Percentiles rank a stretch among this genome's conserved stretches.
Evolutionary conservation across 2,888 invertebrate genomes (phyloP).

Genomic region (Coenonympha arcania): DNA sequence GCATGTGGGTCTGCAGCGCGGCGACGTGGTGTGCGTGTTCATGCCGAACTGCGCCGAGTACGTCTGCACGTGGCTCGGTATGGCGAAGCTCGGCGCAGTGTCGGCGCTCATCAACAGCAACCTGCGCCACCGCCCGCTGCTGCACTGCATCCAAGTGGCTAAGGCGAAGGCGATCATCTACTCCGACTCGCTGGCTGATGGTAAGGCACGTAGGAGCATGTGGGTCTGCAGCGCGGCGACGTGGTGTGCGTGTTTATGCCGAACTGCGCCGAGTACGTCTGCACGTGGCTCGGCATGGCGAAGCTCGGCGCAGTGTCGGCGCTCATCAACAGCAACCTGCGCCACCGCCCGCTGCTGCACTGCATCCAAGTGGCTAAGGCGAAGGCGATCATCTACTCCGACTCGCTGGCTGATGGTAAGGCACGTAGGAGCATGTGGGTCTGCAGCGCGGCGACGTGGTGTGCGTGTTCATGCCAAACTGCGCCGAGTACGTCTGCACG

Average conservation of each 20-base stretch:
- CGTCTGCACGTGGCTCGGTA: constrained; percentile 91
- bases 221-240: too few species aligned
- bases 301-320: constrained; percentile 90
- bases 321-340: constrained; percentile 91
- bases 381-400: constrained; percentile 84
- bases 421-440: constrained; percentile 53
- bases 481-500: constrained; percentile 88
- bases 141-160: constrained; percentile 87
- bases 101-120: constrained; percentile 95
- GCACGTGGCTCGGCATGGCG: constrained; percentile 92
- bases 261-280: constrained; percentile 89
- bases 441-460: too few species aligned
- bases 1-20: constrained; percentile 69
- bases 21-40: constrained; percentile 90
- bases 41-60: constrained; percentile 93
- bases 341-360: constrained; percentile 85
- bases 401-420: constrained; percentile 69
- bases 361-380: constrained; percentile 86
- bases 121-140: constrained; percentile 83
- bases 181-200: constrained; percentile 73
- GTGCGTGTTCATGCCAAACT: constrained; percentile 90
- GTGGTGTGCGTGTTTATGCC: constrained; percentile 92
- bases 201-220: constrained; percentile 60
- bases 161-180: constrained; percentile 86
- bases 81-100: constrained; percentile 88